Percentiles rank a stretch among this genome's conserved stretches.
Evolutionary conservation across 2,797 vertebrate genomes (phyloP).

Genomic region (Morelia viridis): DNA sequence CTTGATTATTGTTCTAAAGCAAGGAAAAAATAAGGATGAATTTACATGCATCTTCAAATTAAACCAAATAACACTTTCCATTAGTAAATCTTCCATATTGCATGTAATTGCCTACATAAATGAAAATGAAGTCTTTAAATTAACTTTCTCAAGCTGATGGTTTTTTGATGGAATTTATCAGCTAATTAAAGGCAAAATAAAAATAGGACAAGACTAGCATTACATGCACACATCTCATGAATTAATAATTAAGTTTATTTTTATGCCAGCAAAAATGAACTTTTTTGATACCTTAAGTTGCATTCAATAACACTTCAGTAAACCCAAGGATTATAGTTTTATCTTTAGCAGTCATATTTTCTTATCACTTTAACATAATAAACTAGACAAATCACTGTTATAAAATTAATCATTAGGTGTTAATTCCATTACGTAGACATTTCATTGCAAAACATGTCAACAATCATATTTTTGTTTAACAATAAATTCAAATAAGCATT

Average conservation of each 20-base stretch:
- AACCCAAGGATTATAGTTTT: slow-evolving; percentile 29
- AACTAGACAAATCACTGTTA: slow-evolving; percentile 37
- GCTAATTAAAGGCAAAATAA: slow-evolving; percentile 46
- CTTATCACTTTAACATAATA: slow-evolving; percentile 31
- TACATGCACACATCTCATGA: slow-evolving; percentile 9
- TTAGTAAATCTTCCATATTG: slow-evolving; percentile 47
- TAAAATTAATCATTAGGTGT: slow-evolving; percentile 38
- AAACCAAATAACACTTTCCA: neutral
- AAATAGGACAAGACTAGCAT: slow-evolving; percentile 25
- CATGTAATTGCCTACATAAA: slow-evolving; percentile 50
- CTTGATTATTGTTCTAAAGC: slow-evolving; percentile 13
- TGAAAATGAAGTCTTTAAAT: slow-evolving; percentile 49
- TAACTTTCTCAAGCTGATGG: slow-evolving; percentile 36
- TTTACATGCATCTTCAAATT: slow-evolving; percentile 30
- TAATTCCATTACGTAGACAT: slow-evolving; percentile 25
- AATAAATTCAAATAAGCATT: slow-evolving; percentile 37
- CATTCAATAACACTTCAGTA: slow-evolving; percentile 41
- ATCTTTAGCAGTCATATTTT: slow-evolving; percentile 37
- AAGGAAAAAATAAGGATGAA: slow-evolving; percentile 43
- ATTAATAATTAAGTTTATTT: slow-evolving; percentile 26
- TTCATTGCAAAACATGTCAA: slow-evolving; percentile 39
- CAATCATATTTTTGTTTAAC: slow-evolving; percentile 27
- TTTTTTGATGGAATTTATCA: slow-evolving; percentile 11
- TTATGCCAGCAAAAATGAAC: slow-evolving; percentile 24
- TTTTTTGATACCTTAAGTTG: slow-evolving; percentile 41